Base-by-base conservation (phyloP, 2,888 invertebrate genomes). In the Protonemura montana region DNA sequence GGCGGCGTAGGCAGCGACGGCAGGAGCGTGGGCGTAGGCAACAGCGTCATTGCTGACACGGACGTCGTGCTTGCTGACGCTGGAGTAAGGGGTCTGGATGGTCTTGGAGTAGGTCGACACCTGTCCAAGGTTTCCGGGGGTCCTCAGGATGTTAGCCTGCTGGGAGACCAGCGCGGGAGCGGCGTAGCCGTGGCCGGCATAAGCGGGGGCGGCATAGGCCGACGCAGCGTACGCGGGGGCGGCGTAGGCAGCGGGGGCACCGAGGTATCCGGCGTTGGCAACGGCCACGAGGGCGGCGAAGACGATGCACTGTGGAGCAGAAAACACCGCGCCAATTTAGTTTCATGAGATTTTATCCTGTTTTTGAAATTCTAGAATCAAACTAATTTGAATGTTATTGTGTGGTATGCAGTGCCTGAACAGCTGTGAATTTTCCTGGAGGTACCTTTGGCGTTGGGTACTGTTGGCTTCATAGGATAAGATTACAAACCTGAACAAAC, bases 171-270 rank as follows among this genome's bases (percentile, higher is more conserved):
- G 88, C 87, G 88, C 87, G 86, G 88, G 88, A 87, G 88, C 86
- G 86, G 88, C 87, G 81, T 91, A 89, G 87, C 91, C 90, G 3
- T 93, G 92, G 76, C 76, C 93, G 16, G 93, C 93, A 89, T 94
- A 94, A n/a, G 82, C 86, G 85, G 76, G 82, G 84, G 82, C 76
- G 86, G 86, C 87, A 29, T 86, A 87, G 30, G 86, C 86, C 81
- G 85, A 77, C 41, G 85, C 86, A 85, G 85, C 26, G 85, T 30
- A 89, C 89, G 82, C 90, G 90, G 27, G 92, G 89, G 85, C 89
- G 90, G 7, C 90, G 87, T 87, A 86, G 83, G 82, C 85, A 16
- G 82, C 86, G 82, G 87, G 85, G 30, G 87, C 86, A 26, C 86
- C 86, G 28, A 89, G 83, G 85, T 87, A 83, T 27, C 89, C 89